Percentiles rank a stretch among this genome's conserved stretches.
phyloP scores from a whole-genome alignment of 2,888 invertebrate species.

The Metalampra italica region DNA sequence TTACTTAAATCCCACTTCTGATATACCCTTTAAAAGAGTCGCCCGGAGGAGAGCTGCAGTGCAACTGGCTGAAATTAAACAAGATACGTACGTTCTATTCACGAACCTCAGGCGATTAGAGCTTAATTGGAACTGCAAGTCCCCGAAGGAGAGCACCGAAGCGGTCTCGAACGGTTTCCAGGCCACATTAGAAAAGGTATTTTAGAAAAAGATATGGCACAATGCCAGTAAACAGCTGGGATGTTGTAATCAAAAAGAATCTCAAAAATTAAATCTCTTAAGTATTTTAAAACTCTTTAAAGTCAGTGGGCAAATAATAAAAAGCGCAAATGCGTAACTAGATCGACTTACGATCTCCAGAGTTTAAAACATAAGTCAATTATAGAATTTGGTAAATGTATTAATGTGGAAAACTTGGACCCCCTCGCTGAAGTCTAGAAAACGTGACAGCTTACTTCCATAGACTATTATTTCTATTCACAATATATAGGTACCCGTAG shows the following conservation, averaged over 20 bases:
- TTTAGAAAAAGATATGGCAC: background rate
- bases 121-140: slow-evolving; percentile 9
- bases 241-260: background rate
- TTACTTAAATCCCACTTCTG: background rate
- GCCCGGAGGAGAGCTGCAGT: background rate
- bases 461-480: too few relatives aligned
- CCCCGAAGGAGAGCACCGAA: background rate
- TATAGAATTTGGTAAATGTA: too few relatives aligned
- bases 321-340: too few relatives aligned
- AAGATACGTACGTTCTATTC: slow-evolving; percentile 1
- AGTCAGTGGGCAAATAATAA: too few relatives aligned
- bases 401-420: too few relatives aligned
- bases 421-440: too few relatives aligned
- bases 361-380: too few relatives aligned
- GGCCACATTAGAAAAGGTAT: background rate
- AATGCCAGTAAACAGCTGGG: background rate
- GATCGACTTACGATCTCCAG: too few relatives aligned
- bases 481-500: too few relatives aligned
- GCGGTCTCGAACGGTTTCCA: background rate
- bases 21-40: background rate
- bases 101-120: slow-evolving; percentile 8
- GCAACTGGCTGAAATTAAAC: slow-evolving; percentile 3
- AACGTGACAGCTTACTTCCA: too few relatives aligned
- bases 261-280: too few relatives aligned
- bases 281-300: too few relatives aligned